Evolutionary conservation across 2,888 invertebrate genomes (phyloP).

Genomic region (Eupithecia insigniata): DNA sequence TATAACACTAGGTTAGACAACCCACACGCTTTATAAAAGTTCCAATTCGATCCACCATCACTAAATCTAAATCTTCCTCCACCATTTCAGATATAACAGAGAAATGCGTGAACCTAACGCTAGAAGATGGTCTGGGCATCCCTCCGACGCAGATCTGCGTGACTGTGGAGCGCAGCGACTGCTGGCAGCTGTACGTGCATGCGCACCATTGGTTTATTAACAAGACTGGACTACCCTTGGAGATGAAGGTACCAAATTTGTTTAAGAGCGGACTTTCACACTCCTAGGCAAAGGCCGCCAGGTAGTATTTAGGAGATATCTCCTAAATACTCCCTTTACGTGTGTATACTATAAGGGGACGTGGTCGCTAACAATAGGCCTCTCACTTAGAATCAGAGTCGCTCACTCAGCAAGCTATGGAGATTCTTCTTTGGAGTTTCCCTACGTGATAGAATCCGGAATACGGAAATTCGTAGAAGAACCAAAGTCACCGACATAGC

Average conservation of each 20-base stretch:
- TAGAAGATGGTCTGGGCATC: constrained; percentile 87
- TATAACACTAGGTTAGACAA: no score
- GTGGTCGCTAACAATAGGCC: no score
- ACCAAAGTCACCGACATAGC: no score
- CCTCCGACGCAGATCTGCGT: constrained; percentile 88
- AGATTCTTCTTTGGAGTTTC: no score
- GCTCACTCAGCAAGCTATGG: no score
- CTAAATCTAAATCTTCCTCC: neutral
- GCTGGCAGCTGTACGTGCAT: constrained; percentile 88
- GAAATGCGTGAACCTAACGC: constrained; percentile 86
- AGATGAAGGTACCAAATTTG: constrained; percentile 86
- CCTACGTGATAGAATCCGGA: no score
- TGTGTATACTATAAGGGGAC: neutral
- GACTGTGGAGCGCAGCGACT: constrained; percentile 85
- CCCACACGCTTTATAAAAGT: no score
- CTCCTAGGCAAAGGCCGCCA: no score
- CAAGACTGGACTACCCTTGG: constrained; percentile 92
- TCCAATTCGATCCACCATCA: no score
- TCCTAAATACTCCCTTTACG: no score
- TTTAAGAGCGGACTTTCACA: neutral
- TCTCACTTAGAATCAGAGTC: no score
- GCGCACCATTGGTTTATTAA: constrained; percentile 96
- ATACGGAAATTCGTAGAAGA: no score
- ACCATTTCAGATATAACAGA: constrained; percentile 83
- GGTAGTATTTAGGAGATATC: neutral